phyloP scores from a whole-genome alignment of 92 coral and sea anemone species.

The Heliopora coerulea region DNA sequence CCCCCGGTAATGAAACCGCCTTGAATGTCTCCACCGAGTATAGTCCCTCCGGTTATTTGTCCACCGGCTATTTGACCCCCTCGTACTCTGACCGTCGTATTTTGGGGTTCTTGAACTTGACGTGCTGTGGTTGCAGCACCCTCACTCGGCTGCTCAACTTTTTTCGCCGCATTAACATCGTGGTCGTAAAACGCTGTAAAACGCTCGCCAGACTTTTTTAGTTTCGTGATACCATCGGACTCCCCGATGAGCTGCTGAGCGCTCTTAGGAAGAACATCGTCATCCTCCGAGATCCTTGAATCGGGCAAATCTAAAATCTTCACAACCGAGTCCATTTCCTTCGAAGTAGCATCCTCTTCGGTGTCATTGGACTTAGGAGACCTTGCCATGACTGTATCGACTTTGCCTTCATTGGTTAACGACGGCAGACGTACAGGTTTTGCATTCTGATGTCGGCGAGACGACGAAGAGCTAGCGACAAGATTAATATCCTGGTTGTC shows the following conservation, averaged over 20 bases:
- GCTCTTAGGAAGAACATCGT: constrained; percentile 17
- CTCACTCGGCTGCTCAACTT: neutral
- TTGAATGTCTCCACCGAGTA: constrained; percentile 81
- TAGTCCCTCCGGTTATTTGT: constrained; percentile 82
- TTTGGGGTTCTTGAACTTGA: neutral
- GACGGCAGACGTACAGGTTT: constrained; percentile 29
- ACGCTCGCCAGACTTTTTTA: constrained; percentile 31
- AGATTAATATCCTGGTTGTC: constrained; percentile 8
- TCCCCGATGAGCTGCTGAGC: constrained; percentile 17
- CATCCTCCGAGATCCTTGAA: neutral
- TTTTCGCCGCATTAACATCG: neutral
- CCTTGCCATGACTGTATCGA: neutral
- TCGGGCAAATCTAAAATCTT: constrained; percentile 24
- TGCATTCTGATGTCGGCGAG: neutral
- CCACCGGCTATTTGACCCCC: constrained; percentile 97
- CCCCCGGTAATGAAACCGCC: constrained; percentile 92
- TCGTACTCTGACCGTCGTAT: constrained; percentile 2
- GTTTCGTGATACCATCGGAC: constrained; percentile 20
- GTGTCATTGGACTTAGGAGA: neutral
- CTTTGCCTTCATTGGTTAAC: constrained; percentile 21
- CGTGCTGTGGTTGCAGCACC: neutral
- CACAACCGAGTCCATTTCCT: neutral
- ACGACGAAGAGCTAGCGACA: neutral
- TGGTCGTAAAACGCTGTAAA: constrained; percentile 18
- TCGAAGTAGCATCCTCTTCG: neutral